Evolutionary conservation across 2,888 invertebrate species (phyloP).

Genomic region (Drosophila siamana): DNA sequence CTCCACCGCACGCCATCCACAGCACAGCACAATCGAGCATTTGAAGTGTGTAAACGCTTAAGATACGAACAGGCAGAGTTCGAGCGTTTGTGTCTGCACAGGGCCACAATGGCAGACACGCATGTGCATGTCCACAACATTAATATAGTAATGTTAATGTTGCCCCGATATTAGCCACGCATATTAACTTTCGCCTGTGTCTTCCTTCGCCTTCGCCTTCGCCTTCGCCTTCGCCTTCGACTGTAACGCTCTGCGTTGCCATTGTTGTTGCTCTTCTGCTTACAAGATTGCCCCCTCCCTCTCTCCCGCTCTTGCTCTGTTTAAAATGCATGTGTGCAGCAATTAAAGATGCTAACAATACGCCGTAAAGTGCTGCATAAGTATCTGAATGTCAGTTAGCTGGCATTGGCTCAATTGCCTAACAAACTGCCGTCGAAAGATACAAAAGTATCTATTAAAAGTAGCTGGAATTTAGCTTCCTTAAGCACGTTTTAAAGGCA

Average conservation of each 20-base stretch:
- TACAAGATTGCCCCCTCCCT: no score
- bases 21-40: constrained; percentile 26
- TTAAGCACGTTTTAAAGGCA: no score
- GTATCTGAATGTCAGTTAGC: no score
- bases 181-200: constrained; percentile 65
- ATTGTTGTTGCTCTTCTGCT: constrained; percentile 4
- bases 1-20: constrained; percentile 12
- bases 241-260: no score
- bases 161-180: constrained; percentile 75
- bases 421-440: neutral
- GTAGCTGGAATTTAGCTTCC: neutral
- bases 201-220: constrained; percentile 20
- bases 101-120: constrained; percentile 43
- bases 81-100: neutral
- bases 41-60: constrained; percentile 46
- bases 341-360: constrained; percentile 23
- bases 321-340: constrained; percentile 22
- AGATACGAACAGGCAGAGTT: constrained; percentile 8
- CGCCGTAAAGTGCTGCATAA: no score
- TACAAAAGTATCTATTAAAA: constrained; percentile 11
- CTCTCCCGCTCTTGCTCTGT: neutral
- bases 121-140: constrained; percentile 71
- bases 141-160: constrained; percentile 75
- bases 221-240: no score
- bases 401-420: neutral